Conservation (phyloP, 2,797 vertebrate species). For the Vipera ursinii region DNA sequence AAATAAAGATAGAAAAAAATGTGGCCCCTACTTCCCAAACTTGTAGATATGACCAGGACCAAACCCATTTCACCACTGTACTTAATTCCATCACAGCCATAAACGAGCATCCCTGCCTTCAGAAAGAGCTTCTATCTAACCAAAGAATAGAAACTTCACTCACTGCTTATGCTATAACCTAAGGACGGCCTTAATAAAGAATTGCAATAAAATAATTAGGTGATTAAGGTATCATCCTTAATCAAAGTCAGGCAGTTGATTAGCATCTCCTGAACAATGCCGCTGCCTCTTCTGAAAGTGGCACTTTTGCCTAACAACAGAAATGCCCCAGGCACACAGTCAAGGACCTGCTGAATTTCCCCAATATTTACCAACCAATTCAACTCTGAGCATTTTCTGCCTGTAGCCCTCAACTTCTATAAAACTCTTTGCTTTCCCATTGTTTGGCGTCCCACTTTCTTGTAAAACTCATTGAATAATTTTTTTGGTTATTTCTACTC, state of each 20-base stretch:
- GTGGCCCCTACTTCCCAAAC: background rate
- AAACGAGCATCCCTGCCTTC: background rate
- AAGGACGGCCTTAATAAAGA: background rate
- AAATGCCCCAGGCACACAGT: background rate
- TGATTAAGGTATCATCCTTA: background rate
- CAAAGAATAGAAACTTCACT: background rate
- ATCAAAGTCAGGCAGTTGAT: background rate
- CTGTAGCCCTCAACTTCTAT: conserved; percentile 1
- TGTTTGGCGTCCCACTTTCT: background rate
- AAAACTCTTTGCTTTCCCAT: background rate
- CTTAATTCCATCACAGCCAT: background rate
- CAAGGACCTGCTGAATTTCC: background rate
- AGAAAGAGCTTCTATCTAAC: background rate
- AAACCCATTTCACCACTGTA: too few relatives aligned
- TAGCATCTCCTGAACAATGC: background rate
- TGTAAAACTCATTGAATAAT: background rate
- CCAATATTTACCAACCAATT: background rate
- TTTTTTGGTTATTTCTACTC: background rate
- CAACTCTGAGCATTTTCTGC: background rate
- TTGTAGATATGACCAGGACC: background rate
- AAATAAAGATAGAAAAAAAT: background rate
- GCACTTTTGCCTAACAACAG: background rate
- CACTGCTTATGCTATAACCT: background rate
- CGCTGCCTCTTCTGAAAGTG: background rate
- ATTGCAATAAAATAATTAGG: background rate